Percentiles rank a stretch among this genome's conserved stretches.
phyloP scores from a whole-genome alignment of 2,113 vertebrate species.

The Scolopax mira region DNA sequence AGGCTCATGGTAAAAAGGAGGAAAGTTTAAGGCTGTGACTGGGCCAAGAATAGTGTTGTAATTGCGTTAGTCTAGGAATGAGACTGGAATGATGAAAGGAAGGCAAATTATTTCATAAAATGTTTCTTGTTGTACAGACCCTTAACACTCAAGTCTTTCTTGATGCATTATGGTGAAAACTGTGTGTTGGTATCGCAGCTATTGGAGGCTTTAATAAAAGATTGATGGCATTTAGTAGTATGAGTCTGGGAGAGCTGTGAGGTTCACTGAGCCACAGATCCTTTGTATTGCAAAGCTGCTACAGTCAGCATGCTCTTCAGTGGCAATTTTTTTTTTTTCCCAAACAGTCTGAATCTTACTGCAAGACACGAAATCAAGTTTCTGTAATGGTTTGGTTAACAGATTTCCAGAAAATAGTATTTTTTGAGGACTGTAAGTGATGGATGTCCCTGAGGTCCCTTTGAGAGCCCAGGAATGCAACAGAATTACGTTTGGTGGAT shows the following conservation, averaged over 20 bases:
- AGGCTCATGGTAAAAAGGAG: background rate
- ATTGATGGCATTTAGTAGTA: background rate
- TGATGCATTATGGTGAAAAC: background rate
- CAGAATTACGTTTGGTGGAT: background rate
- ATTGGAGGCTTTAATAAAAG: background rate
- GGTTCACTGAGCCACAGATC: fast-evolving
- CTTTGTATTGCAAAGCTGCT: background rate
- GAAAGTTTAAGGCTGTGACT: background rate
- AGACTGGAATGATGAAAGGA: background rate
- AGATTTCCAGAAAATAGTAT: background rate
- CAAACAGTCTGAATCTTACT: background rate
- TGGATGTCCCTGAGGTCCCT: background rate
- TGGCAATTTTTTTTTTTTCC: background rate
- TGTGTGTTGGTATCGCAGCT: background rate
- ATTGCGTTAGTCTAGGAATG: background rate
- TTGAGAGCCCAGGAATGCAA: background rate
- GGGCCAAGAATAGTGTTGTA: background rate
- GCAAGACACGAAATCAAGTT: background rate
- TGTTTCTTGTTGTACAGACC: background rate
- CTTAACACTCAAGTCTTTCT: background rate
- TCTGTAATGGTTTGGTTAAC: background rate
- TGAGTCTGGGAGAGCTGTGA: background rate
- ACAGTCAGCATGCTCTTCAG: fast-evolving
- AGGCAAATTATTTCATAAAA: background rate
- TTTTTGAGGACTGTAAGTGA: background rate